Percentiles rank a stretch among this genome's conserved stretches.
Conservation (phyloP, 2,888 invertebrate genomes). For the Girardia tigrina region DNA sequence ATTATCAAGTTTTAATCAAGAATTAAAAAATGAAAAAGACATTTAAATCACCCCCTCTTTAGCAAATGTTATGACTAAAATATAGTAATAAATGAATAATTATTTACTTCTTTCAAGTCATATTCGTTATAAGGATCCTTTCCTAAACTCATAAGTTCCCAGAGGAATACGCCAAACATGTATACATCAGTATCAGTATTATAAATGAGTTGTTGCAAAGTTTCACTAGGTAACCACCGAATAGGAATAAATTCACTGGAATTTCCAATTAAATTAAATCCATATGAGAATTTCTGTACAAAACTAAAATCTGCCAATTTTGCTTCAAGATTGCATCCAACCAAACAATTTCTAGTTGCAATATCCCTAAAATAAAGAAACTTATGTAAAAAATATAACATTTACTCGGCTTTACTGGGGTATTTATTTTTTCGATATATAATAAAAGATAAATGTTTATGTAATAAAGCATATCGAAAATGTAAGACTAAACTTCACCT, state of each 20-base stretch:
- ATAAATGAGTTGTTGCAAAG: slow-evolving; percentile 86
- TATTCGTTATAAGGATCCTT: slow-evolving; percentile 80
- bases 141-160: slow-evolving; percentile 92
- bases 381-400: slow-evolving; percentile 36
- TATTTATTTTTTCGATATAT: too few species aligned
- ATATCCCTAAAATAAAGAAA: slow-evolving; percentile 79
- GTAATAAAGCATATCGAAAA: too few species aligned
- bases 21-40: too few species aligned
- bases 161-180: slow-evolving; percentile 86
- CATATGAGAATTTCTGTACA: slow-evolving; percentile 67
- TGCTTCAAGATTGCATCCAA: slow-evolving; percentile 77
- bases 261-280: slow-evolving; percentile 77
- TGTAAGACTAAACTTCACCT: too few species aligned
- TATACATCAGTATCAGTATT: slow-evolving; percentile 89
- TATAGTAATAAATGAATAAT: background rate
- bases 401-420: slow-evolving; percentile 69
- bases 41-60: too few species aligned
- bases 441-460: too few species aligned
- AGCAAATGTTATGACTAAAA: too few species aligned
- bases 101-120: background rate
- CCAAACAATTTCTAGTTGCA: slow-evolving; percentile 83
- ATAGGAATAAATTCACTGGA: slow-evolving; percentile 68
- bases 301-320: slow-evolving; percentile 94
- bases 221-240: slow-evolving; percentile 92
- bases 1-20: too few species aligned